Conservation (phyloP, 1,140 invertebrate genomes). For the Limonius californicus region DNA sequence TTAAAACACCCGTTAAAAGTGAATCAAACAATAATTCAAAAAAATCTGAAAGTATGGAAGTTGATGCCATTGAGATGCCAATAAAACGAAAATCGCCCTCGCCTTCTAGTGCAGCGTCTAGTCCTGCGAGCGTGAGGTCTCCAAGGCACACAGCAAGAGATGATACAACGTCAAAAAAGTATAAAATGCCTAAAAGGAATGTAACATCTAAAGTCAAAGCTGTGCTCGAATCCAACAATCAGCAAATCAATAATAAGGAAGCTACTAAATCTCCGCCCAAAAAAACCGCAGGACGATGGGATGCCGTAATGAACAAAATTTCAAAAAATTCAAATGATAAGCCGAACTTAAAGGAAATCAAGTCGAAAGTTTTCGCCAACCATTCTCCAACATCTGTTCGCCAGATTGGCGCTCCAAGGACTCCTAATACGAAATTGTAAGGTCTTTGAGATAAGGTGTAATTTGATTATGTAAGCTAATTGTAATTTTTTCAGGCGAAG, state of each 20-base stretch:
- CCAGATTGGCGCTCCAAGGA: conserved; percentile 25
- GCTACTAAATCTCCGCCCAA: conserved; percentile 37
- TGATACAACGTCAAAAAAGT: conserved; percentile 60
- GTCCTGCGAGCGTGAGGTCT: conserved; percentile 34
- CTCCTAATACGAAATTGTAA: conserved; percentile 39
- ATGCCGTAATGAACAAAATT: conserved; percentile 78
- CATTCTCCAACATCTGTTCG: background rate
- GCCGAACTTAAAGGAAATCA: conserved; percentile 69
- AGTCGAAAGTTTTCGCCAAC: conserved; percentile 62
- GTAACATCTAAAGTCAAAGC: conserved; percentile 71
- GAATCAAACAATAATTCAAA: conserved; percentile 18
- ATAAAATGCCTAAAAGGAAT: conserved; percentile 71
- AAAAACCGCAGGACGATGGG: conserved; percentile 59
- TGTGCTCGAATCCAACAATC: conserved; percentile 52
- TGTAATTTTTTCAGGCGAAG: conserved; percentile 30
- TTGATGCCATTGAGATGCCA: conserved; percentile 49
- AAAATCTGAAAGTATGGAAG: conserved; percentile 24
- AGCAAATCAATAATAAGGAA: conserved; percentile 42
- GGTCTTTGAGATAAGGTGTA: conserved; percentile 18
- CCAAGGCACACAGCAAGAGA: conserved; percentile 48
- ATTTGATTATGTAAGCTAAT: background rate
- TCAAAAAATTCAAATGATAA: conserved; percentile 66
- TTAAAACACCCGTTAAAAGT: conserved; percentile 22
- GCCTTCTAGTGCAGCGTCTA: conserved; percentile 26
- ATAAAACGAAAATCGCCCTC: conserved; percentile 49